Evolutionary conservation across 2,113 vertebrate genomes (phyloP).

Genomic region (Malurus melanocephalus): DNA sequence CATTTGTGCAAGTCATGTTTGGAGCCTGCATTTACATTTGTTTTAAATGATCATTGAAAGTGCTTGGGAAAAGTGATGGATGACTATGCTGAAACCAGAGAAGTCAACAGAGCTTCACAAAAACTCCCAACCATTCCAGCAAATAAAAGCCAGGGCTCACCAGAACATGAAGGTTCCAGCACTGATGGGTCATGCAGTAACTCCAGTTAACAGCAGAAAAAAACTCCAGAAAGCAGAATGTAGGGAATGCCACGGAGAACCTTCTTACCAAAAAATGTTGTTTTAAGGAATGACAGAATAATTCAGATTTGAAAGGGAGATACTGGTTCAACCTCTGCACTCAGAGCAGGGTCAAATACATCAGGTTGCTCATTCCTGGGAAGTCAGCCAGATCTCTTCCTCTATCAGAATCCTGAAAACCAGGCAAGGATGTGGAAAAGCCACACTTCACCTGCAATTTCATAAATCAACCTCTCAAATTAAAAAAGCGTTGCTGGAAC

Average conservation of each 20-base stretch:
- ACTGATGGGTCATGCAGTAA: not conserved
- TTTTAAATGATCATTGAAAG: not conserved
- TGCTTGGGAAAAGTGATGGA: not conserved
- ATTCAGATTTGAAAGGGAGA: not conserved
- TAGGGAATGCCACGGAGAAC: not conserved
- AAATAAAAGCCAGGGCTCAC: not conserved
- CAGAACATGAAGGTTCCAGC: not conserved
- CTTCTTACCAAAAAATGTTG: not conserved
- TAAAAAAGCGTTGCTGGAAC: not conserved
- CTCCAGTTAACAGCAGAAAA: not conserved
- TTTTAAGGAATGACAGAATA: not conserved
- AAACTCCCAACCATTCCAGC: not conserved
- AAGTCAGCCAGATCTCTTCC: not conserved
- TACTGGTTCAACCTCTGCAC: not conserved
- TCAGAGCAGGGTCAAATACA: not conserved
- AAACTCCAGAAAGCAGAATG: rapidly evolving
- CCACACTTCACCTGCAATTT: not conserved
- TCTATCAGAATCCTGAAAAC: not conserved
- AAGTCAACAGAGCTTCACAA: not conserved
- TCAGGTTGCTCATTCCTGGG: not conserved
- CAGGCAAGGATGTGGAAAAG: not conserved
- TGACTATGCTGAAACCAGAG: not conserved
- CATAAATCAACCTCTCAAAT: rapidly evolving
- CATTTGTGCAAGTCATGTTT: not conserved
- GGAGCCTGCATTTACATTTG: not conserved